A percentile compares a stretch with the other conserved stretches of the same genome.
Evolutionary conservation across 2,113 vertebrate genomes (phyloP).

Genomic region (Octodon degus): DNA sequence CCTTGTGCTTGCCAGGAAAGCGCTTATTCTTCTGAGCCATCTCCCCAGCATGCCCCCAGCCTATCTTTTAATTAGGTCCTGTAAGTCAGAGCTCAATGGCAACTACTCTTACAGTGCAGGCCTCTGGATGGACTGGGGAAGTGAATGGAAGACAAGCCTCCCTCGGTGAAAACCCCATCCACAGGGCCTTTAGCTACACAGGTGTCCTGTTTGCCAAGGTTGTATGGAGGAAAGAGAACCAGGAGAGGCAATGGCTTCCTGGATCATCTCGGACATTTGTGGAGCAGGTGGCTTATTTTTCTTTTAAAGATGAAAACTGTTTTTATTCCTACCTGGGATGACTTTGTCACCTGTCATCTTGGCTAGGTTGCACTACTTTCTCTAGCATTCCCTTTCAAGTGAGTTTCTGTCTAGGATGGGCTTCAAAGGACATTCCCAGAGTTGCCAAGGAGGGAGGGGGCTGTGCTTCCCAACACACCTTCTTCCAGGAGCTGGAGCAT

Average conservation of each 20-base stretch:
- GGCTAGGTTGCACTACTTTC: background rate
- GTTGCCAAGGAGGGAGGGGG: background rate
- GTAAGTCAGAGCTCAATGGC: background rate
- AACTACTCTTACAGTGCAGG: background rate
- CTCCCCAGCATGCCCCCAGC: no score
- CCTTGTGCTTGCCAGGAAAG: no score
- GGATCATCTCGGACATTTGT: background rate
- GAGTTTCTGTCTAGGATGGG: no score
- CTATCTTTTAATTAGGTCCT: background rate
- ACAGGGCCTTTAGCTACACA: fast-evolving
- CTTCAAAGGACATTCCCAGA: background rate
- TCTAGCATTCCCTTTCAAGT: background rate
- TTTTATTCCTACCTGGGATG: background rate
- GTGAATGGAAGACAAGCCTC: background rate
- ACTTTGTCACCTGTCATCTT: background rate
- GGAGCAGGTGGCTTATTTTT: background rate
- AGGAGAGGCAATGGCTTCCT: background rate
- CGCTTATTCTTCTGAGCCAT: no score
- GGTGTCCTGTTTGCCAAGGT: background rate
- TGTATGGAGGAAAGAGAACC: no score
- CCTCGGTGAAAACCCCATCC: fast-evolving
- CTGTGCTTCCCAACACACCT: background rate
- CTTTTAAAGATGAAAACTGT: background rate
- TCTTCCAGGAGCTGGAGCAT: no score
- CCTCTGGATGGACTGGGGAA: background rate